Base-by-base conservation (phyloP, 2,113 vertebrate species). In the Xyrauchen texanus region DNA sequence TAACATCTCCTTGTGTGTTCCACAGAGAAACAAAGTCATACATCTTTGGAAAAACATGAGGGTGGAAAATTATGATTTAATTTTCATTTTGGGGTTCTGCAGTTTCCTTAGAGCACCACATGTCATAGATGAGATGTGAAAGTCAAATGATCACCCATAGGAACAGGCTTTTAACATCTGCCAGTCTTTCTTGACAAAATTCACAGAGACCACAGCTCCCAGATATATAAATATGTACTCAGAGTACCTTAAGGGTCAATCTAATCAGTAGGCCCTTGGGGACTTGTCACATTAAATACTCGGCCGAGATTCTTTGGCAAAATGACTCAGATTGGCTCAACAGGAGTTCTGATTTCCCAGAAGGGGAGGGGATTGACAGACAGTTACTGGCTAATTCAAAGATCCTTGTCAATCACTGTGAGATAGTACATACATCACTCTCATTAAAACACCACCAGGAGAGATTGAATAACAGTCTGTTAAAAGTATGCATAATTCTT, bases 151-250 rank as follows among this genome's bases (percentile, higher is more conserved):
- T 47, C 60, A 46, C 21, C 80, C 16, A 63, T 55, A 67, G 78
- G 60, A 60, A 46, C 62, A 6, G 16, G 79, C 57, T 49, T 77
- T 85, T 79, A 42, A 52, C n/a, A 73, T 85, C 80, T 67, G 8
- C 68, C 52, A 21, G 46, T 86, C 82, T 85, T 77, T 74, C 57
- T 70, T 88, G 76, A 85, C 81, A 75, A 87, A 87, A 88, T 80
- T 84, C 78, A 72, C 73, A 68, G 76, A 86, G 89, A 88, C 86
- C 86, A 82, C 84, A 85, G 85, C 84, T 89, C 65, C 63, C 81
- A 60, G 79, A 77, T 83, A 85, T 86, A 89, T 90, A 88, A 90
- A 89, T 88, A 90, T 88, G 87, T 86, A 85, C 86, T 82, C 68
- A 46, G 60, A 70, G 77, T 86, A 81, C 83, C 84, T 62, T 53